A percentile compares a stretch with the other conserved stretches of the same genome.
Conservation (phyloP, 1,140 invertebrate genomes). For the Drosophila bifasciata region DNA sequence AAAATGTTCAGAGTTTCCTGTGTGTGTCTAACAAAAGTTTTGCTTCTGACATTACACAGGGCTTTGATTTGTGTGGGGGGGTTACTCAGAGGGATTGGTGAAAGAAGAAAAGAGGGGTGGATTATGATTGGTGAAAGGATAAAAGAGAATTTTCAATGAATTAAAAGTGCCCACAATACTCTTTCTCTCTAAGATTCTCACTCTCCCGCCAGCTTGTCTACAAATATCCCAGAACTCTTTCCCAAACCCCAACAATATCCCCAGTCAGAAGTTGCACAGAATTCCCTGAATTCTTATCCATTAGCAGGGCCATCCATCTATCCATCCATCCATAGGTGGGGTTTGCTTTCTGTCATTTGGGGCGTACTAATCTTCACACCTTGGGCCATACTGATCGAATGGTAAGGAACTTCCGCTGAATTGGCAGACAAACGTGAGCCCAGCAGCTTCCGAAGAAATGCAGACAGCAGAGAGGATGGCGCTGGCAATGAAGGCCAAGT, state of each 20-base stretch:
- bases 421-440: slow-evolving; percentile 69
- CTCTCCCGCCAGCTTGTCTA: slow-evolving; percentile 60
- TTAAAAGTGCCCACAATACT: too few relatives aligned
- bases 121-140: slow-evolving; percentile 22
- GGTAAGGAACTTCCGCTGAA: slow-evolving; percentile 64
- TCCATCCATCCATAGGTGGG: too few relatives aligned
- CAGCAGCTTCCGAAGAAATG: slow-evolving; percentile 76
- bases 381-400: slow-evolving; percentile 36
- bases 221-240: slow-evolving; percentile 46
- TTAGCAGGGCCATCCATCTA: slow-evolving; percentile 30
- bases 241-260: slow-evolving; percentile 16
- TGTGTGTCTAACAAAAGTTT: slow-evolving; percentile 72
- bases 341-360: slow-evolving; percentile 23
- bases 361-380: slow-evolving; percentile 79
- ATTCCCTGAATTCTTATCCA: slow-evolving; percentile 71
- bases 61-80: slow-evolving; percentile 57
- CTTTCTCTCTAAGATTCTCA: background rate
- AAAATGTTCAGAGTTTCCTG: slow-evolving; percentile 58
- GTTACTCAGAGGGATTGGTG: background rate
- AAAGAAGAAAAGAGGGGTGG: background rate
- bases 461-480: slow-evolving; percentile 34
- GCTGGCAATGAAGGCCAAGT: slow-evolving; percentile 34
- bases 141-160: slow-evolving; percentile 14
- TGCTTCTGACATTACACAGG: slow-evolving; percentile 65
- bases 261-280: slow-evolving; percentile 7